Evolutionary conservation across 2,113 vertebrate species (phyloP).

Genomic region (Phaethornis superciliosus): DNA sequence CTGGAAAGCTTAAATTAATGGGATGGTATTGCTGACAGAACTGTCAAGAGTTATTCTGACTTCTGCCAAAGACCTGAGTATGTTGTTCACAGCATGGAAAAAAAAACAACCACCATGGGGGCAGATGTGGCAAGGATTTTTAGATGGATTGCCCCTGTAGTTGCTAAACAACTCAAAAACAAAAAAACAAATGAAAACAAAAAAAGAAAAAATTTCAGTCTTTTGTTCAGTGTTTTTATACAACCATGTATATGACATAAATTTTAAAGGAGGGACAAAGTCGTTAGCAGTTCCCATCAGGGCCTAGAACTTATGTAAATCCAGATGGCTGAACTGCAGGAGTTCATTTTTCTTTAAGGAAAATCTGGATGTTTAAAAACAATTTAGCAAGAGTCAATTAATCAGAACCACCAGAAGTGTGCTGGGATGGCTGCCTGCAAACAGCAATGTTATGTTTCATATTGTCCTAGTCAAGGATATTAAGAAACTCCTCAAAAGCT

Average conservation of each 20-base stretch:
- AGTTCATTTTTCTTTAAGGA: conserved; percentile 6
- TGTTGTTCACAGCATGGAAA: background rate
- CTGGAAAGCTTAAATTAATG: background rate
- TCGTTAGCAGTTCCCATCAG: background rate
- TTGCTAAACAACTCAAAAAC: background rate
- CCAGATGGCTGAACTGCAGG: conserved; percentile 19
- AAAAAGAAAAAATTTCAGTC: background rate
- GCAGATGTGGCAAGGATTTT: background rate
- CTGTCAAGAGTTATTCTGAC: background rate
- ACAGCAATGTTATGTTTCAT: background rate
- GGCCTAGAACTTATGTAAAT: background rate
- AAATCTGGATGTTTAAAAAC: conserved; percentile 50
- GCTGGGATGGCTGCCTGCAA: background rate
- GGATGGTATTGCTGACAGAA: background rate
- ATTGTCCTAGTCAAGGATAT: background rate
- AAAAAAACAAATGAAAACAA: background rate
- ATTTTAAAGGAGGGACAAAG: background rate
- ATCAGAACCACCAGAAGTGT: conserved; percentile 13
- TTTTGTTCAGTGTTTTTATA: background rate
- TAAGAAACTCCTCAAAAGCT: background rate
- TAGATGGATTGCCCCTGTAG: background rate
- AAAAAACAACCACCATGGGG: background rate
- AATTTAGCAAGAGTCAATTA: conserved; percentile 22
- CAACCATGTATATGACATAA: background rate
- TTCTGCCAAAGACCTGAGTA: background rate